phyloP scores from a whole-genome alignment of 2,113 vertebrate species.

The Erythrolamprus reginae region DNA sequence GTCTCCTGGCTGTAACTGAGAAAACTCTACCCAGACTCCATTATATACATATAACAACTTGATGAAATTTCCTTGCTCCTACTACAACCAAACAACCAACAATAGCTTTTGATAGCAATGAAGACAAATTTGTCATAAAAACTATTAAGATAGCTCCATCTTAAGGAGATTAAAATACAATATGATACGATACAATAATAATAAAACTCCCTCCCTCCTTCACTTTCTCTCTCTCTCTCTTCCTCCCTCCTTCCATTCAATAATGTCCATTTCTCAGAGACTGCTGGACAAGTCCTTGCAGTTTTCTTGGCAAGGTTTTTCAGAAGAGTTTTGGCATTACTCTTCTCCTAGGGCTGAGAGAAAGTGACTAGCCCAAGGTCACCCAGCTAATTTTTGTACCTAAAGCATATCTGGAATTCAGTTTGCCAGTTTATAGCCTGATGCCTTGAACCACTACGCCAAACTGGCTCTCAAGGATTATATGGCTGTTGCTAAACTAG shows the following conservation, averaged over 20 bases:
- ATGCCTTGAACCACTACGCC: neutral
- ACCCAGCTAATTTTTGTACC: neutral
- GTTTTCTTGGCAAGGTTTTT: neutral
- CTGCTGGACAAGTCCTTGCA: neutral
- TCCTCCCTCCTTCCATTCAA: neutral
- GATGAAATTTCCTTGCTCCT: neutral
- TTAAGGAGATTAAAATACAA: neutral
- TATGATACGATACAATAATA: too few relatives aligned
- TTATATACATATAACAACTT: neutral
- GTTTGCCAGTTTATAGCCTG: neutral
- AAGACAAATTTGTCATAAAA: neutral
- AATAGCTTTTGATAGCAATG: neutral
- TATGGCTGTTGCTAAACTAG: neutral
- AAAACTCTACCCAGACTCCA: neutral
- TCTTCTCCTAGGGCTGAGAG: neutral
- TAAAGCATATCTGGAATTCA: neutral
- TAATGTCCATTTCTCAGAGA: neutral
- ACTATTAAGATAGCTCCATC: neutral
- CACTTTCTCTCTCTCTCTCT: too few relatives aligned
- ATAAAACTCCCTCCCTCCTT: neutral
- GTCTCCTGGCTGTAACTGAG: neutral
- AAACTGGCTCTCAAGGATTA: neutral
- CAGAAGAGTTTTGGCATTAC: neutral
- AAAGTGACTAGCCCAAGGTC: neutral
- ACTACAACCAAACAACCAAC: neutral